phyloP scores from a whole-genome alignment of 2,888 invertebrate species.

The Heliconius aoede region DNA sequence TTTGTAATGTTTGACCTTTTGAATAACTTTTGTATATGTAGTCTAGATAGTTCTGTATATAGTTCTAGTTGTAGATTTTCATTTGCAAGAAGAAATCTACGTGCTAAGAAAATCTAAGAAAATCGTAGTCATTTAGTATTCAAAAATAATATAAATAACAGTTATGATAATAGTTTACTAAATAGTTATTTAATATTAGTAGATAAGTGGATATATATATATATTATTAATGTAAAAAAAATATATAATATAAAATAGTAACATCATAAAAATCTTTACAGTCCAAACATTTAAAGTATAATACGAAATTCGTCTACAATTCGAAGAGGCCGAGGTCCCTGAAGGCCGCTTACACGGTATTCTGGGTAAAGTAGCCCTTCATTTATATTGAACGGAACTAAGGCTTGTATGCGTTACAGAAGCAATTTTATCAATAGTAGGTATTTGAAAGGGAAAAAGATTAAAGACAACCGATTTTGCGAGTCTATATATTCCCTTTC shows the following conservation, averaged over 20 bases:
- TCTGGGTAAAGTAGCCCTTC: constrained; percentile 70
- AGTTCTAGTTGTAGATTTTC: too few species aligned
- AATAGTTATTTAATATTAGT: too few species aligned
- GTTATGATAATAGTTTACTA: too few species aligned
- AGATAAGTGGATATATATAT: too few species aligned
- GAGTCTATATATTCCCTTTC: neutral
- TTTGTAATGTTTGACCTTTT: constrained; percentile 38
- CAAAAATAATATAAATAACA: too few species aligned
- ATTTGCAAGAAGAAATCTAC: too few species aligned
- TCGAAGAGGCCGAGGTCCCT: constrained; percentile 63
- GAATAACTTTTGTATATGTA: neutral
- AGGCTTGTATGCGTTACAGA: constrained; percentile 29
- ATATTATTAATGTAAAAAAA: too few species aligned
- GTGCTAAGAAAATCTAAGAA: too few species aligned
- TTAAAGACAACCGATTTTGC: constrained; percentile 4
- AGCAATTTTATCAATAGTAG: constrained; percentile 46
- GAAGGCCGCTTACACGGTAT: constrained; percentile 69
- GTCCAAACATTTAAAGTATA: constrained; percentile 5
- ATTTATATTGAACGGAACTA: constrained; percentile 71
- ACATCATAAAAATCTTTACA: constrained; percentile 2
- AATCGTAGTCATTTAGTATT: too few species aligned
- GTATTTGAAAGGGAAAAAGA: constrained; percentile 7
- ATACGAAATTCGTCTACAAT: constrained; percentile 25
- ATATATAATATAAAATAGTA: neutral
- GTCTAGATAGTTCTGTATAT: too few species aligned